Percentiles rank a stretch among this genome's conserved stretches.
phyloP scores from a whole-genome alignment of 2,888 invertebrate genomes.

The Eudasyphora cyanicolor region DNA sequence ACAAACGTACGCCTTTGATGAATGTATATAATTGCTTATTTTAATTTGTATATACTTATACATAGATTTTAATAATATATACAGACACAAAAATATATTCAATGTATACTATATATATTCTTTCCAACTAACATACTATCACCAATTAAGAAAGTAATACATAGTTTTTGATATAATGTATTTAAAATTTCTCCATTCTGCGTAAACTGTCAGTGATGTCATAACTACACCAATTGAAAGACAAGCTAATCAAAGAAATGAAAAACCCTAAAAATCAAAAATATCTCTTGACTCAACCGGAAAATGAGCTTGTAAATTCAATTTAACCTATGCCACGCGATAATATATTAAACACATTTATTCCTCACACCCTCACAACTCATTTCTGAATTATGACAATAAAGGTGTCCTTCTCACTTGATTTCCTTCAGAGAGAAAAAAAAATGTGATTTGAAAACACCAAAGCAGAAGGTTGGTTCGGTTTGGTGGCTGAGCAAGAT shows the following conservation, averaged over 20 bases:
- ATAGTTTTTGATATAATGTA: too few species aligned
- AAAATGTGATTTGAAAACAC: background rate
- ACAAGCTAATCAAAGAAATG: background rate
- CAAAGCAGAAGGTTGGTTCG: background rate
- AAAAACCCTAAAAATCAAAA: background rate
- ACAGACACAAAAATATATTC: too few species aligned
- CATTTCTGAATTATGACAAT: slow-evolving; percentile 25
- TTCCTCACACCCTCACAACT: background rate
- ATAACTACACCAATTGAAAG: too few species aligned
- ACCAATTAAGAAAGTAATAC: too few species aligned
- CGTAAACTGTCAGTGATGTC: too few species aligned
- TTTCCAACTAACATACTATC: too few species aligned
- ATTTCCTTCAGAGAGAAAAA: background rate
- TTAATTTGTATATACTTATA: background rate
- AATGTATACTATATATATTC: too few species aligned
- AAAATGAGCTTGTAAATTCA: slow-evolving; percentile 17
- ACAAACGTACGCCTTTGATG: background rate
- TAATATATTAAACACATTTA: slow-evolving; percentile 8
- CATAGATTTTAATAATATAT: too few species aligned
- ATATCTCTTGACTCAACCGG: background rate
- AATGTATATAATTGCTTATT: background rate
- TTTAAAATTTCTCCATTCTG: too few species aligned
- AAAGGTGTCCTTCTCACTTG: background rate
- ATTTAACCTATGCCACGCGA: background rate
- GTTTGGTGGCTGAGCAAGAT: background rate